phyloP scores from a whole-genome alignment of 2,113 vertebrate genomes.

The Toxostoma redivivum region DNA sequence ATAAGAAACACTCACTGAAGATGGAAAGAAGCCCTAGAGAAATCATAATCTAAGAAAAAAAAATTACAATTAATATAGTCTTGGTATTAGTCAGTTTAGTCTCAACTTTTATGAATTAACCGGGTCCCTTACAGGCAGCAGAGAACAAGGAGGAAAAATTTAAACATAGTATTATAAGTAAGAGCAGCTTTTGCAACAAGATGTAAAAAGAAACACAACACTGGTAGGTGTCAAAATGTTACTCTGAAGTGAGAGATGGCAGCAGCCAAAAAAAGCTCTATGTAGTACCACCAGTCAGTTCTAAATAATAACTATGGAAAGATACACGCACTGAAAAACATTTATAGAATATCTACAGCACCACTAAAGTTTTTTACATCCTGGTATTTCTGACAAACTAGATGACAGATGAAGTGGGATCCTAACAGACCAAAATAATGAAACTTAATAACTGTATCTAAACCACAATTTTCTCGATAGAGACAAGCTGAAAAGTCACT shows the following conservation, averaged over 20 bases:
- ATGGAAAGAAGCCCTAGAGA: fast-evolving
- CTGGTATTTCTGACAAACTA: not conserved
- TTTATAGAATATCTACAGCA: not conserved
- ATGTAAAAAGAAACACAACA: not conserved
- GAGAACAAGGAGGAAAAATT: not conserved
- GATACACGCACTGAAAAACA: not conserved
- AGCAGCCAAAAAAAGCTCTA: not conserved
- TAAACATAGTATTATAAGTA: not conserved
- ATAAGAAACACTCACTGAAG: fast-evolving
- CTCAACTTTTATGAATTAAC: not conserved
- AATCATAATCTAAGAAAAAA: not conserved
- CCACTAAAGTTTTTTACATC: not conserved
- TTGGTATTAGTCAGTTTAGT: not conserved
- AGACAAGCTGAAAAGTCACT: not conserved
- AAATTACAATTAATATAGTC: not conserved
- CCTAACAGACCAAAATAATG: not conserved
- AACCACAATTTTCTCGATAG: not conserved
- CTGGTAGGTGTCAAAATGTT: not conserved
- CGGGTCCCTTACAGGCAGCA: not conserved
- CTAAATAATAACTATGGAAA: not conserved
- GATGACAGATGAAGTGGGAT: not conserved
- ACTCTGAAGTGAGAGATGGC: not conserved
- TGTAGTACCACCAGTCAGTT: not conserved
- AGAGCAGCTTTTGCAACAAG: not conserved
- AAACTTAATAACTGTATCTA: not conserved